Conservation (phyloP, 2,888 invertebrate species). For the Myopa tessellatipennis region DNA sequence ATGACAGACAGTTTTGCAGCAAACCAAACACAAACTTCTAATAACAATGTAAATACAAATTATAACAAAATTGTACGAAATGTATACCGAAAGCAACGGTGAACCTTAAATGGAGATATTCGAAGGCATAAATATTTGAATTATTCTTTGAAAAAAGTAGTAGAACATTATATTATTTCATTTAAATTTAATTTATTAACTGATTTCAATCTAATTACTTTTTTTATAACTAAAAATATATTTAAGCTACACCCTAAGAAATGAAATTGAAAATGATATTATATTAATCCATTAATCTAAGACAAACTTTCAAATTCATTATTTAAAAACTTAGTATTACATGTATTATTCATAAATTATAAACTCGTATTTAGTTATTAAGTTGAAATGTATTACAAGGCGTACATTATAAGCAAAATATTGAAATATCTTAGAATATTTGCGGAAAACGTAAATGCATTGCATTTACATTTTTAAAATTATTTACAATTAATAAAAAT, state of each 20-base stretch:
- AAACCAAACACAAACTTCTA: conserved; percentile 7
- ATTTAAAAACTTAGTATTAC: conserved; percentile 6
- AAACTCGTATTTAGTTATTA: conserved; percentile 20
- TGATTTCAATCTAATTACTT: not conserved
- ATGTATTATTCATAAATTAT: conserved; percentile 24
- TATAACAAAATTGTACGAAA: conserved; percentile 7
- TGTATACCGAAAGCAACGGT: conserved; percentile 30
- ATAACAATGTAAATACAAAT: conserved; percentile 1
- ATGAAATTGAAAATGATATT: not conserved
- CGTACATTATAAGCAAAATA: conserved; percentile 22
- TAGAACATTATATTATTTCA: conserved; percentile 18
- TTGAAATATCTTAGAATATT: conserved; percentile 14
- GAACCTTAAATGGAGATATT: conserved; percentile 25
- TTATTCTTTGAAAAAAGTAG: not conserved
- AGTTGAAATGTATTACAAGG: not conserved
- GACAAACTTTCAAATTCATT: conserved; percentile 6
- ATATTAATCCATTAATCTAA: not conserved
- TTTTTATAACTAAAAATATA: conserved; percentile 4
- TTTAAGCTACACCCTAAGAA: conserved; percentile 24
- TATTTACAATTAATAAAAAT: conserved; percentile 19
- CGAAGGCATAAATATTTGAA: conserved; percentile 14
- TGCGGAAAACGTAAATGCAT: not conserved
- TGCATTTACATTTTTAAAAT: not conserved
- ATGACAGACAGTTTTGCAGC: conserved; percentile 10
- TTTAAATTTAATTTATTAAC: conserved; percentile 9